Evolutionary conservation across 2,888 invertebrate genomes (phyloP), one percentile per base, ranked within the genome.

Genomic region (Lamellibrachia satsuma): DNA sequence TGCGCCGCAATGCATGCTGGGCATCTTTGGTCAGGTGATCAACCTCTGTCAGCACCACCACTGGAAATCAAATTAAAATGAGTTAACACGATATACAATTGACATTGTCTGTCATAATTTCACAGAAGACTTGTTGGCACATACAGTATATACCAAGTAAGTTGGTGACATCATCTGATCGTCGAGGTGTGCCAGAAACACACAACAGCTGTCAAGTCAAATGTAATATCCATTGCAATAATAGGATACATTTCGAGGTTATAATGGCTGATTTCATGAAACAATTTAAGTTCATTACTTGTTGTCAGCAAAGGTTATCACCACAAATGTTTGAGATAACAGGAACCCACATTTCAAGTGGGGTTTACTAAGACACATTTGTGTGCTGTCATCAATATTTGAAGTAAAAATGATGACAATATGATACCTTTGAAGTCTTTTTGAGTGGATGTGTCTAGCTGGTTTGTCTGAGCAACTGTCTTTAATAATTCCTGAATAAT

Each of bases 401-500:
- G 39, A 39, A 39, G 39, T 39, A 39, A 39, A 39, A 75, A 75
- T 22, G n/a, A 15, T 75, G 75, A 75, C 75, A 75, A 39, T 39
- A 92, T 60, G 39, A 55, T 95, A 98, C 98, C 97, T 97, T 99
- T 99, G 96, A 99, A 99, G 94, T 99, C 98, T 94, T 98, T 97
- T 96, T 99, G 99, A 0, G 98, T 97, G 7, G 95, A 97, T 0
- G 98, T 97, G 96, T 99, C 99, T 52, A 99, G 97, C 96, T 99
- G 99, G 96, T 99, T 98, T 0, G 99, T 98, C 97, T 99, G 99
- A 0, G 99, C 99, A 90, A 99, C 98, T 95, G 98, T 98, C 96
- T 99, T 99, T 2, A 99, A 98, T 60, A 99, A 97, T 97, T 99
- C 99, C 97, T 99, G 99, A 15, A 99, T 98, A 52, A 99, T 99